Conservation (phyloP, 1,140 invertebrate species). For the Venturia canescens region DNA sequence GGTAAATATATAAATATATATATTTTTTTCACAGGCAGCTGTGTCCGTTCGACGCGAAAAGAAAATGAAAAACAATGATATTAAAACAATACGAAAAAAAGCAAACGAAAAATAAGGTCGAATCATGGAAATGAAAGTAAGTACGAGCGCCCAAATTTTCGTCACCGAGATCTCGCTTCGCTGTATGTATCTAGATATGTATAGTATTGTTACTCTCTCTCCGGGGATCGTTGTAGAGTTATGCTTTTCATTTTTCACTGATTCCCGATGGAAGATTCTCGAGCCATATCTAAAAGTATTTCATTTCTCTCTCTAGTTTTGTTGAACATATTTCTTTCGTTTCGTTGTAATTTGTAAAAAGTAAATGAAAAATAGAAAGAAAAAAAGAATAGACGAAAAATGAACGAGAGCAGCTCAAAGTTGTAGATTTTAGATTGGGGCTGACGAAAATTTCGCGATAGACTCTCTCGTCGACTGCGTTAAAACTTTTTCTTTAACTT, state of each 20-base stretch:
- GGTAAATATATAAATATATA: conserved; percentile 29
- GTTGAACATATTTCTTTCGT: conserved; percentile 21
- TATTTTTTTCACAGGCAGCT: conserved; percentile 49
- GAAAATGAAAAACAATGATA: conserved; percentile 19
- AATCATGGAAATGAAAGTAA: conserved; percentile 41
- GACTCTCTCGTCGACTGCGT: conserved; percentile 27
- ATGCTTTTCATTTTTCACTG: conserved; percentile 8
- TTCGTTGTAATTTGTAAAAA: conserved; percentile 7
- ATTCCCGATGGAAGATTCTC: conserved; percentile 29
- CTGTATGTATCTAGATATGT: conserved; percentile 1
- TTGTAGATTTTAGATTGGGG: conserved; percentile 22
- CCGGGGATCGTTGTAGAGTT: conserved; percentile 9
- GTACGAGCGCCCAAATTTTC: conserved; percentile 17
- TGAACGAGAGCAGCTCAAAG: conserved; percentile 18
- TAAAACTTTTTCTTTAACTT: conserved; percentile 16
- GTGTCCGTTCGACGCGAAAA: conserved; percentile 39
- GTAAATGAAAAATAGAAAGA: not conserved
- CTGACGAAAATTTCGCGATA: conserved; percentile 9
- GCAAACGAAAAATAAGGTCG: conserved; percentile 38
- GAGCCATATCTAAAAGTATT: conserved; percentile 41
- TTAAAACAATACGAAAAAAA: conserved; percentile 22
- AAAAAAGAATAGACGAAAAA: not conserved
- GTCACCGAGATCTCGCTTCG: conserved; percentile 28
- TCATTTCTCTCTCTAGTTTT: conserved; percentile 11
- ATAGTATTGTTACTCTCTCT: conserved; percentile 34